These are phyloP conservation scores for Trichopoda pennipes DNA, from an alignment of 2,888 invertebrate species.

Conservation along the genomic window DNA sequence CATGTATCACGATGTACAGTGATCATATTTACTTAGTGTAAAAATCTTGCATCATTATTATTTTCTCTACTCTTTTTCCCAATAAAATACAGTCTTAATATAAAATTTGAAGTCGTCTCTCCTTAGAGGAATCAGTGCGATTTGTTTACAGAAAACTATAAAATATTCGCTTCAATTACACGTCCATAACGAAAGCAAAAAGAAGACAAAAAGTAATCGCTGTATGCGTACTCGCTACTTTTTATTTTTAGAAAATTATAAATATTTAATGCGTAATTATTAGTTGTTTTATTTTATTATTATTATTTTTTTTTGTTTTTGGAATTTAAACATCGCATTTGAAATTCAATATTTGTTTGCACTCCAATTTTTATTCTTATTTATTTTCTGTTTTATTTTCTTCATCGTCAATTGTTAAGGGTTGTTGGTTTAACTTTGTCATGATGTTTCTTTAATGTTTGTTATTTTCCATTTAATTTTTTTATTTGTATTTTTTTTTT, in stretches of 20 bases:
- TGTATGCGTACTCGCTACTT: neutral
- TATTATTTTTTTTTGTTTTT: conserved; percentile 34
- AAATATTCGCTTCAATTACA: conserved; percentile 41
- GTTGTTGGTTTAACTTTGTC: conserved; percentile 49
- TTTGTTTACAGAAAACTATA: no score
- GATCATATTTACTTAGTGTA: no score
- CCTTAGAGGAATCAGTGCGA: no score
- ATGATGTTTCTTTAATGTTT: neutral
- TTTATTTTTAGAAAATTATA: conserved; percentile 42
- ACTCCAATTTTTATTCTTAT: neutral
- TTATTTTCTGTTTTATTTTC: neutral
- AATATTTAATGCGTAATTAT: conserved; percentile 66
- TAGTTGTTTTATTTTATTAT: conserved; percentile 47
- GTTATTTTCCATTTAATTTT: neutral
- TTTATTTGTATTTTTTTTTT: no score
- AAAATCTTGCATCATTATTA: no score
- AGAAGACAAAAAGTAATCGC: neutral
- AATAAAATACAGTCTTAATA: no score
- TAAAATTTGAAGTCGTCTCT: no score
- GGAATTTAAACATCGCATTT: conserved; percentile 28
- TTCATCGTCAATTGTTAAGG: conserved; percentile 52
- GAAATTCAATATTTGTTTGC: conserved; percentile 47
- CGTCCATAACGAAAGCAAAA: neutral
- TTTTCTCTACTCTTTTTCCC: no score
- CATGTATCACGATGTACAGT: no score